Conservation (phyloP, 2,888 invertebrate genomes). For the Athripsodes cinereus region DNA sequence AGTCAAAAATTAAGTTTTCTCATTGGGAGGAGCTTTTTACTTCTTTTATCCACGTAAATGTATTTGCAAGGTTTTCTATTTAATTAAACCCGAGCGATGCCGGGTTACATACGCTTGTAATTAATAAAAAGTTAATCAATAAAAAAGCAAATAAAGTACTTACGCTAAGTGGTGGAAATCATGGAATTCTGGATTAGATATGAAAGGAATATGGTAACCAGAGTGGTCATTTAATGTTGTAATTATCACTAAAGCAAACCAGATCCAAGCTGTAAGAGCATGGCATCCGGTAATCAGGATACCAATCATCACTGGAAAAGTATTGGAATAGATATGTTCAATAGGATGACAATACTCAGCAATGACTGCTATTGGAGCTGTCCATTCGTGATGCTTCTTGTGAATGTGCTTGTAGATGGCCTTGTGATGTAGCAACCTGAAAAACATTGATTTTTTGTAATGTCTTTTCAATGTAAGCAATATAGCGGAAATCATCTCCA, state of each 20-base stretch:
- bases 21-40: no score
- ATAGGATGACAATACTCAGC: constrained; percentile 76
- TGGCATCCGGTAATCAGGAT: constrained; percentile 69
- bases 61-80: no score
- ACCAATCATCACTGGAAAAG: constrained; percentile 70
- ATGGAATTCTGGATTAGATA: constrained; percentile 80
- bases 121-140: no score
- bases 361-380: constrained; percentile 77
- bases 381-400: constrained; percentile 86
- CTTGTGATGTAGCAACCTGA: constrained; percentile 65
- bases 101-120: no score
- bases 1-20: no score
- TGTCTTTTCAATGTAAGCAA: no score
- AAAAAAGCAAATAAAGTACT: constrained; percentile 31
- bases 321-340: constrained; percentile 67
- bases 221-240: constrained; percentile 77
- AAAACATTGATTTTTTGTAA: neutral
- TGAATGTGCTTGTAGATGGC: constrained; percentile 74
- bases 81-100: no score
- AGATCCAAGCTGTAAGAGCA: constrained; percentile 70
- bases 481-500: no score
- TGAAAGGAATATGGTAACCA: constrained; percentile 80
- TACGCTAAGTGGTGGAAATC: constrained; percentile 84
- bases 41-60: no score
- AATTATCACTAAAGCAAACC: constrained; percentile 72